Base-by-base conservation (phyloP, 2,888 invertebrate species). In the Oligia fasciuncula region DNA sequence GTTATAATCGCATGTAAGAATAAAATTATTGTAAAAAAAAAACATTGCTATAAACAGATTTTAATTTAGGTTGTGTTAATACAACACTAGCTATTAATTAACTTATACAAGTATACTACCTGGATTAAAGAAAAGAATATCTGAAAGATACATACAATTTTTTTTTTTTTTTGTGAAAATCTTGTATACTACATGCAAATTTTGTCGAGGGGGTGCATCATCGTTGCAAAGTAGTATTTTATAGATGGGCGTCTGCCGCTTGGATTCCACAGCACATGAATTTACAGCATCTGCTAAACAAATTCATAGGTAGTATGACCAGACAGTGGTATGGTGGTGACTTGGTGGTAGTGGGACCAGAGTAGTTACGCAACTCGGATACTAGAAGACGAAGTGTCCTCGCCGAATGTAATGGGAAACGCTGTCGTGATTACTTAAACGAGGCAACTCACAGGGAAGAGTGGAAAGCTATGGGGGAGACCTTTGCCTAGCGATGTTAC, bases 1-100 rank as follows among this genome's bases (percentile, higher is more conserved):
- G 89, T 88, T 88, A 87, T 87, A 87, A 87, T 89, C 88, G 89
- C 86, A 87, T 89, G 84, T 88, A 89, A 88, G 88, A 89, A 88
- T 88, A 89, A 87, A 87, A 83, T 89, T 87, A 87, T 80, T 89
- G 88, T 86, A 86, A 70, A 79, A 85, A 77, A 74, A 54, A 69
- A 19, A 17, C 2, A 72, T 80, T 65, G 51, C 40, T 68, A 35
- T 57, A 68, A 2, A 68, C 13, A 69, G 35, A 40, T 11, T 57
- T 68, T 80, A 8, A 63, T 68, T 83, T 57, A 75, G 19, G 4
- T 54, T 57, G 4, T 23, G 23, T 17, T 8, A 70, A 49, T 19
- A 60, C 13, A 40, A 51, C 19, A n/a, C n/a, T 40, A 40, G 40
- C 40, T 11, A n/a, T 19, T 29, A n/a, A n/a, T n/a, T 46, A 46